Base-by-base conservation (phyloP, 2,797 vertebrate species). In the Coluber constrictor region DNA sequence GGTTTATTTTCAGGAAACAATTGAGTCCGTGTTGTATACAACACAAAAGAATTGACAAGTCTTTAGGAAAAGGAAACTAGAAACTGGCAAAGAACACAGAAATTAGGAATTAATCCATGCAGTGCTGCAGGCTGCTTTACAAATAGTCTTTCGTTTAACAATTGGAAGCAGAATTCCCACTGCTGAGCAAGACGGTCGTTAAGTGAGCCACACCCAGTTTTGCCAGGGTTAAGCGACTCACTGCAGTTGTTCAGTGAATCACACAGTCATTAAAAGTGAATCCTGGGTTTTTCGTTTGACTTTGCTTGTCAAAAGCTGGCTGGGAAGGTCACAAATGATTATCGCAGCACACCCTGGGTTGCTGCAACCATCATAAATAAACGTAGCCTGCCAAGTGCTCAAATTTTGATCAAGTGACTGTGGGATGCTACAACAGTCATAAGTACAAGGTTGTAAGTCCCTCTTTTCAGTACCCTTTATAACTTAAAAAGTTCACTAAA, bases 301-400 rank as follows among this genome's bases (percentile, higher is more conserved):
- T n/a, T 70, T 0, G 66, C 66, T 32, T 32, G 15, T 37, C n/a
- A 8, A 13, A n/a, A 66, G 5, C 29, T 6, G 0, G 15, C 15
- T 18, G 5, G 66, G 66, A 32, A 32, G 66, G 15, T 29, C 27
- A 11, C 9, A 63, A 29, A 63, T 63, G 27, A 11, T 1, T 1
- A 29, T 29, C 11, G 0, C 61, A 63, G 3, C 23, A 29, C 60
- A 57, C 25, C 0, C 3, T 0, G 12, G 13, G 15, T 8, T 74
- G 32, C 66, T 74, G n/a, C 66, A 37, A 8, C 6, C 66, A 74
- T 70, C 13, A 11, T 70, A 70, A 70, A 8, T 32, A 70, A 74
- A 18, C 9, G 66, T 74, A 74, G 66, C 6, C 18, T 3, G n/a
- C n/a, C n/a, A 32, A 32, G 1, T 32, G 63, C 66, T 70, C 66